Evolutionary conservation across 2,888 invertebrate genomes (phyloP), one percentile per base, ranked within the genome.

Genomic region (Yponomeuta cagnagella): DNA sequence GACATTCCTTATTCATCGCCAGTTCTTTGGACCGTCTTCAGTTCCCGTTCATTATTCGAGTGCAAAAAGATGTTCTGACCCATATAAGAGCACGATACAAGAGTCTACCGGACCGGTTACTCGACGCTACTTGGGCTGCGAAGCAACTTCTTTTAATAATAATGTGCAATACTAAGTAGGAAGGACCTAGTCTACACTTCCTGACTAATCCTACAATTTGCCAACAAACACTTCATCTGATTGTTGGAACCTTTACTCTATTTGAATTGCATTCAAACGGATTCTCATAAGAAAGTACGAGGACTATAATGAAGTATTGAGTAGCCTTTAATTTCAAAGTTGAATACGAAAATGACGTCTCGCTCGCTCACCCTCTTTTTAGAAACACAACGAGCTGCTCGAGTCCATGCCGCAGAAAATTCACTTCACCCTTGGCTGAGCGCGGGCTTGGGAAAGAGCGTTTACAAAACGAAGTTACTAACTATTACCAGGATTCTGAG

Each of bases 401-500:
- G 64, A 64, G 31, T 31, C 30, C 31, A 12, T 31, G 23, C 30
- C 12, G 8, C 10, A 12, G 65, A 12, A 33, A 65, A 65, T 30
- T 30, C 10, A 65, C 65, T 31, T 30, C 65, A 65, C 30, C 65
- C 31, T 65, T 65, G 33, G 30, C 33, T 31, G 65, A 65, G 30
- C 65, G 31, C 65, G 30, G 30, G 65, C 65, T 65, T 65, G 65
- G 65, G 65, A 65, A 64, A 65, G 52, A 65, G 65, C 33, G 10
- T 65, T 65, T 65, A 30, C 10, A 33, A 31, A 65, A 30, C 65
- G 12, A 31, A 65, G 31, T 31, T 65, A 10, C 65, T 31, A 65
- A 65, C 30, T 65, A 31, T 30, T 65, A 65, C 10, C 65, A 30
- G 65, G 30, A 65, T 65, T 65, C 65, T 30, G 65, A 6, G 30